Evolutionary conservation across 1,140 invertebrate genomes (phyloP).

Genomic region (Drosophila ficusphila): DNA sequence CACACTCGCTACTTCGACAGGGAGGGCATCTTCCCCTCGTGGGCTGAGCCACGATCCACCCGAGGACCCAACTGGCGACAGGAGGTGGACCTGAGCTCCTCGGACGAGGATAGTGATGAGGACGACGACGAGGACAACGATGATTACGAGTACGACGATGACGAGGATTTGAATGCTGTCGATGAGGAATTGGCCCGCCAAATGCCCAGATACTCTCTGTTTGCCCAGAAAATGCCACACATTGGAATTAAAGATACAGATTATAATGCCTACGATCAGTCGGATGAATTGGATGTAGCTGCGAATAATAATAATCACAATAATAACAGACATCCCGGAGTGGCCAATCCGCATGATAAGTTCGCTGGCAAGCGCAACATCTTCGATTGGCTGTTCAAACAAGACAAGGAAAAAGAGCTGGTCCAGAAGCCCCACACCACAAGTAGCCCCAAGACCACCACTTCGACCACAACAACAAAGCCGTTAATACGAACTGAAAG

Average conservation of each 20-base stretch:
- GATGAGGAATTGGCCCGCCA: conserved; percentile 47
- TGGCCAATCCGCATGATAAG: conserved; percentile 47
- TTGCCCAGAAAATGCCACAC: conserved; percentile 46
- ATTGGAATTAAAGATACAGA: conserved; percentile 39
- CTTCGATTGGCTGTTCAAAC: conserved; percentile 63
- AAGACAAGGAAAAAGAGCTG: conserved; percentile 29
- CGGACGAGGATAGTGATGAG: conserved; percentile 50
- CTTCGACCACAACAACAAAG: neutral
- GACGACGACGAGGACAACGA: conserved; percentile 45
- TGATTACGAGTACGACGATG: conserved; percentile 15
- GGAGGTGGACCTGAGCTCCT: conserved; percentile 39
- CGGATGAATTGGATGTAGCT: conserved; percentile 1
- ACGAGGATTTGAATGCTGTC: conserved; percentile 15
- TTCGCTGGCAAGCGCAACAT: conserved; percentile 54
- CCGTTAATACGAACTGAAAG: conserved; percentile 31
- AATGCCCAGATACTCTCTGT: conserved; percentile 71
- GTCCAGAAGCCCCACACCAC: conserved; percentile 7
- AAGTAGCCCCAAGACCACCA: neutral
- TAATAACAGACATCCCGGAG: conserved; percentile 52
- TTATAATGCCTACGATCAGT: conserved; percentile 39
- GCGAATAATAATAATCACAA: conserved; percentile 12
- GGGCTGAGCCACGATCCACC: conserved; percentile 56
- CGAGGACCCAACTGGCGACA: conserved; percentile 67
- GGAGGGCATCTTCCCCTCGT: conserved; percentile 57
- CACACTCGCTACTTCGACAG: conserved; percentile 62